Evolutionary conservation across 2,888 invertebrate genomes (phyloP).

Genomic region (Cyclophora albipunctata): DNA sequence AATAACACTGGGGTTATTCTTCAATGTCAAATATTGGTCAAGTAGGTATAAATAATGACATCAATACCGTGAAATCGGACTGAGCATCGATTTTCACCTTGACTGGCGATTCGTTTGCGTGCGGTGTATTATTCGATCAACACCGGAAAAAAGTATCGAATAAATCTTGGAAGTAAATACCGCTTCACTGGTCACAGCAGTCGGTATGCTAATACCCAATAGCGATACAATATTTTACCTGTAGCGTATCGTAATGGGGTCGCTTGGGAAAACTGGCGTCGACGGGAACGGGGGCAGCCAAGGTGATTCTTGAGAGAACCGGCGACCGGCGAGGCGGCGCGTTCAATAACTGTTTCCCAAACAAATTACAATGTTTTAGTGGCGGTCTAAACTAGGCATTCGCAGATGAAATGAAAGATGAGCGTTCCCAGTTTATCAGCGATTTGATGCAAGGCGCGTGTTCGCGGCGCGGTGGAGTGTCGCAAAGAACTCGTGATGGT

Average conservation of each 20-base stretch:
- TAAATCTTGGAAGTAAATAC: constrained; percentile 27
- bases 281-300: constrained; percentile 7
- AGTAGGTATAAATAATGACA: constrained; percentile 21
- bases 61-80: constrained; percentile 49
- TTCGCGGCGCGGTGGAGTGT: constrained; percentile 51
- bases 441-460: constrained; percentile 59
- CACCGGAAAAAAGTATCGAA: constrained; percentile 36
- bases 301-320: constrained; percentile 12
- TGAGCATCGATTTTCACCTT: constrained; percentile 59
- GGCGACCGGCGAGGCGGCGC: background rate
- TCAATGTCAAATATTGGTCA: constrained; percentile 1
- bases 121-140: constrained; percentile 42
- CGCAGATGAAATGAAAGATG: constrained; percentile 61
- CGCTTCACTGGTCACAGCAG: constrained; percentile 39
- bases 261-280: constrained; percentile 11
- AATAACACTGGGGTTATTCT: background rate
- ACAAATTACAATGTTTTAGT: constrained; percentile 9
- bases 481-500: constrained; percentile 53
- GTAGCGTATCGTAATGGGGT: constrained; percentile 13
- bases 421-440: constrained; percentile 49
- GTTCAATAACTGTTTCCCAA: background rate
- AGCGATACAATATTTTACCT: constrained; percentile 12
- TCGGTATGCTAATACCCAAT: constrained; percentile 19
- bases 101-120: constrained; percentile 49
- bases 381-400: constrained; percentile 21